phyloP scores from a whole-genome alignment of 1,140 invertebrate species.

The Caligus rogercresseyi region DNA sequence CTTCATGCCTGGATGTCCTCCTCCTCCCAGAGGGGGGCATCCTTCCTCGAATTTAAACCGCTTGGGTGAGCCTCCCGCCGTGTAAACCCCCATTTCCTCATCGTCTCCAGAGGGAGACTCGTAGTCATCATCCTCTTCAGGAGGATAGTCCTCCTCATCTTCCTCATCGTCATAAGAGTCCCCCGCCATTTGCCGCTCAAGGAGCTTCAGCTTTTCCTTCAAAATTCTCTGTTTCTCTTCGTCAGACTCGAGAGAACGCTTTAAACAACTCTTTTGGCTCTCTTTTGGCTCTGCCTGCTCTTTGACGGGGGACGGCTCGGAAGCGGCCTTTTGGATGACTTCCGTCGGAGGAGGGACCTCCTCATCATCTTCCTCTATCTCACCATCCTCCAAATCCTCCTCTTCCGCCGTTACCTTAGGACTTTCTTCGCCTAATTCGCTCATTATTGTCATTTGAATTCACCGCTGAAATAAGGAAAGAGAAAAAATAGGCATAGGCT shows the following conservation, averaged over 20 bases:
- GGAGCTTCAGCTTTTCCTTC: slow-evolving; percentile 4
- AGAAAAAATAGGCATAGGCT: too few species aligned
- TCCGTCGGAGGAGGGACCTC: slow-evolving; percentile 18
- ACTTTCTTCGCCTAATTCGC: neutral
- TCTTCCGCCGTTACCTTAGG: neutral
- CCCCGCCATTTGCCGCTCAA: slow-evolving; percentile 2
- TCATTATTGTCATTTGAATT: neutral
- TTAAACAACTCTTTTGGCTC: neutral
- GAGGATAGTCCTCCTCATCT: neutral
- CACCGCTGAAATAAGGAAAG: neutral
- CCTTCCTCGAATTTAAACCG: neutral
- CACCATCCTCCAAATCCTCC: slow-evolving; percentile 22
- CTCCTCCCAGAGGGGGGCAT: too few species aligned
- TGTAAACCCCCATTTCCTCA: slow-evolving; percentile 8
- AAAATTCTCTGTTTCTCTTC: slow-evolving; percentile 13
- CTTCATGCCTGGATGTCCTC: too few species aligned
- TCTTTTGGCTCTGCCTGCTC: neutral
- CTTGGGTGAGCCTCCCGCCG: neutral
- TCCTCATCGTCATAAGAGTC: slow-evolving; percentile 6
- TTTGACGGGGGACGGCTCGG: neutral
- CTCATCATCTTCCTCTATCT: slow-evolving; percentile 21
- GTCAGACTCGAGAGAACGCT: neutral
- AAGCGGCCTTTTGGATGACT: too few species aligned
- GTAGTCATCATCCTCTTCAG: neutral
- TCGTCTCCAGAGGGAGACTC: neutral